Percentiles rank a stretch among this genome's conserved stretches.
Evolutionary conservation across 2,113 vertebrate genomes (phyloP).

Genomic region (Riparia riparia): DNA sequence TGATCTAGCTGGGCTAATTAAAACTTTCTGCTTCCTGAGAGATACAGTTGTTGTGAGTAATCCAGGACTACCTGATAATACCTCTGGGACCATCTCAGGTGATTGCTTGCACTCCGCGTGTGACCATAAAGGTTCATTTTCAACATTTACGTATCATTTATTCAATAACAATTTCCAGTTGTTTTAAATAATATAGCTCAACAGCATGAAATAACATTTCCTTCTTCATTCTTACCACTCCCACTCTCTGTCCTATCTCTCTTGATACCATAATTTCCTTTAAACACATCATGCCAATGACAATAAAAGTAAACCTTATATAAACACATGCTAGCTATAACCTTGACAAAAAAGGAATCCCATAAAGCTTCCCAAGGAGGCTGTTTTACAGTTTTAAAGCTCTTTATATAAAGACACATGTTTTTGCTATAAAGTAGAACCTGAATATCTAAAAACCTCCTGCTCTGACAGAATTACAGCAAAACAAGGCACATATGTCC

Average conservation of each 20-base stretch:
- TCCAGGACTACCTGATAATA: background rate
- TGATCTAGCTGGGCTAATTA: slow-evolving; percentile 39
- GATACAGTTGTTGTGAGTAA: background rate
- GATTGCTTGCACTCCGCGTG: background rate
- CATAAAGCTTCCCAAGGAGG: slow-evolving; percentile 23
- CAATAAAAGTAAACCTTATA: slow-evolving; percentile 36
- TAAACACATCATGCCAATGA: slow-evolving; percentile 27
- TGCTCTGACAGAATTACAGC: background rate
- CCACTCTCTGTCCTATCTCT: background rate
- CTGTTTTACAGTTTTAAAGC: slow-evolving; percentile 15
- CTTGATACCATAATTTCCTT: slow-evolving; percentile 41
- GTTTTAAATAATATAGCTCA: background rate
- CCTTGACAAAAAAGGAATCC: slow-evolving; percentile 13
- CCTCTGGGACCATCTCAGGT: background rate
- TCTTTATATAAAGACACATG: slow-evolving; percentile 3
- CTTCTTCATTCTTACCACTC: background rate
- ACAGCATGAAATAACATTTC: slow-evolving; percentile 7
- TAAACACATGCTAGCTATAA: slow-evolving; percentile 10
- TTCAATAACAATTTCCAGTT: background rate
- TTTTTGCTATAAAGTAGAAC: background rate
- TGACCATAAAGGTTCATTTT: background rate
- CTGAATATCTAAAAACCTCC: background rate
- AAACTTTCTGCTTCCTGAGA: slow-evolving; percentile 28
- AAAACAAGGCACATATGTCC: background rate
- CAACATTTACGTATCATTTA: background rate